Conservation (phyloP, 1,140 invertebrate species). For the Drosophila varians region DNA sequence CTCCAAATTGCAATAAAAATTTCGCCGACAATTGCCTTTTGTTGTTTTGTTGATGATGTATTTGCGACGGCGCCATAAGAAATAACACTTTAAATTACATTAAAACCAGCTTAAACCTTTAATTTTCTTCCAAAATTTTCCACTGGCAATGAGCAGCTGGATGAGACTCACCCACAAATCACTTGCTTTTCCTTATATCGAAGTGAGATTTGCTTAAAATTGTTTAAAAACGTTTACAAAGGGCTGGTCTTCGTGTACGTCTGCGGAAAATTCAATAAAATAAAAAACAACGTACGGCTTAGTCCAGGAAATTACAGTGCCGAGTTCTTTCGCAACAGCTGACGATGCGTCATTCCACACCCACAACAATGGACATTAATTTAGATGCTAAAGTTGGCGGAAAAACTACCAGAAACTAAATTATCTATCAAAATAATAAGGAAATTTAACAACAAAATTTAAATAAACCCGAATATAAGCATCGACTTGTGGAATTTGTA, state of each 20-base stretch:
- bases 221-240: conserved; percentile 6
- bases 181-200: background rate
- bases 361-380: conserved; percentile 26
- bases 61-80: background rate
- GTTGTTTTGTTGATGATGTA: conserved; percentile 41
- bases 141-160: conserved; percentile 7
- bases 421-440: background rate
- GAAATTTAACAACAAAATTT: background rate
- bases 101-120: conserved; percentile 2
- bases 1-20: conserved; percentile 33
- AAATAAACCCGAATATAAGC: too few relatives aligned
- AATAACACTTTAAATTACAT: conserved; percentile 13
- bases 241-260: conserved; percentile 8
- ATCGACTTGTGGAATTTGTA: background rate
- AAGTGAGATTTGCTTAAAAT: too few relatives aligned
- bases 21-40: conserved; percentile 48
- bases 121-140: background rate
- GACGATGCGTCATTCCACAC: conserved; percentile 74
- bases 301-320: conserved; percentile 61
- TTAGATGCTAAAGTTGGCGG: conserved; percentile 4
- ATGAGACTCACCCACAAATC: conserved; percentile 8
- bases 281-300: conserved; percentile 63
- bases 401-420: background rate
- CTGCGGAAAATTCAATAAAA: conserved; percentile 76
- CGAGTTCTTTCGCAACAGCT: conserved; percentile 60